A percentile compares a stretch with the other conserved stretches of the same genome.
Conservation (phyloP, 1,140 invertebrate species). For the Drosophila serrata region DNA sequence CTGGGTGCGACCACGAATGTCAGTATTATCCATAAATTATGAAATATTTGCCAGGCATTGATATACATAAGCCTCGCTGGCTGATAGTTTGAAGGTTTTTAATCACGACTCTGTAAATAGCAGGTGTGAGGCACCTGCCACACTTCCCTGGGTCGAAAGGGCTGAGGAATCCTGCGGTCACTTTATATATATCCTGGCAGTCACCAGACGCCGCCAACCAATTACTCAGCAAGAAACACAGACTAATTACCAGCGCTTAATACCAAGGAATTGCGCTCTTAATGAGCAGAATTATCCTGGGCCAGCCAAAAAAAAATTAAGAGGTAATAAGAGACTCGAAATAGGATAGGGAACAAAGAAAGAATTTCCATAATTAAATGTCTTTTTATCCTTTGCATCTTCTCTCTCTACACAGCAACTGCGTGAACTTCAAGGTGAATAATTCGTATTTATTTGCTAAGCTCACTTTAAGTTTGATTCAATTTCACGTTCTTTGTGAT, state of each 20-base stretch:
- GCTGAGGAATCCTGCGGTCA: constrained; percentile 19
- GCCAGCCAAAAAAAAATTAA: not conserved
- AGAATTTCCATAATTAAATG: constrained; percentile 50
- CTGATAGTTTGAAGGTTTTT: constrained; percentile 24
- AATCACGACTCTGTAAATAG: constrained; percentile 15
- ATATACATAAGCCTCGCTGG: constrained; percentile 1
- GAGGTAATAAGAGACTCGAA: constrained; percentile 45
- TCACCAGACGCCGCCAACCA: constrained; percentile 39
- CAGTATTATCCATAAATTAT: constrained; percentile 48
- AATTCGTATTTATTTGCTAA: not conserved
- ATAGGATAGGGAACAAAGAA: constrained; percentile 27
- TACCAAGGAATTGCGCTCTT: constrained; percentile 31
- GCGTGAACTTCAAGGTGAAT: constrained; percentile 29
- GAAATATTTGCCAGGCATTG: constrained; percentile 41
- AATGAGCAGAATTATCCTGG: constrained; percentile 39
- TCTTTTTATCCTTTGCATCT: constrained; percentile 10
- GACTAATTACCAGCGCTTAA: constrained; percentile 43
- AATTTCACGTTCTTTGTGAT: constrained; percentile 6
- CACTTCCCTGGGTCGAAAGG: not conserved
- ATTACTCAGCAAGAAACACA: constrained; percentile 32
- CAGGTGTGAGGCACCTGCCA: constrained; percentile 26
- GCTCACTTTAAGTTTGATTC: constrained; percentile 40
- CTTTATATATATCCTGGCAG: constrained; percentile 16
- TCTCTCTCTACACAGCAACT: constrained; percentile 4
- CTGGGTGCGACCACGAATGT: constrained; percentile 23